phyloP scores from a whole-genome alignment of 2,113 vertebrate species.

The Tricholaema leucomelas region DNA sequence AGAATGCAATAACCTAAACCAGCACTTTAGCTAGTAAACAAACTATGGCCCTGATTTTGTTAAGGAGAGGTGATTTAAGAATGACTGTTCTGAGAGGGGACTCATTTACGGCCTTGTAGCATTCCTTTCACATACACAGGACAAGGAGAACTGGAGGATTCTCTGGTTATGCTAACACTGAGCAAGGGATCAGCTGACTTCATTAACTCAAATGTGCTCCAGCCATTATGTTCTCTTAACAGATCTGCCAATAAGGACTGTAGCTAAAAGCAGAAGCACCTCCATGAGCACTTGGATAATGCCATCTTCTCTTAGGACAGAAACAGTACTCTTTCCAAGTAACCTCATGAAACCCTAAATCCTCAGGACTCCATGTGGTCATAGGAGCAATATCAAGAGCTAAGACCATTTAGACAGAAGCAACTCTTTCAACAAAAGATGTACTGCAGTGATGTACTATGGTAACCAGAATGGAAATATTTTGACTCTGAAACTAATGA shows the following conservation, averaged over 20 bases:
- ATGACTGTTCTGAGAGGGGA: neutral
- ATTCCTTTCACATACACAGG: neutral
- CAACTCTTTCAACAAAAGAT: neutral
- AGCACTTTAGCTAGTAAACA: neutral
- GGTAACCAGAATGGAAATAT: neutral
- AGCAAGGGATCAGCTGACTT: conserved; percentile 26
- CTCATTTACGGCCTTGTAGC: neutral
- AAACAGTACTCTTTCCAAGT: neutral
- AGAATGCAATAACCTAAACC: neutral
- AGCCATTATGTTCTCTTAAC: neutral
- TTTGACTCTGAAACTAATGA: neutral
- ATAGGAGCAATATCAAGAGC: neutral
- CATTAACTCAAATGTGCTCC: conserved; percentile 4
- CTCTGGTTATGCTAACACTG: conserved; percentile 15
- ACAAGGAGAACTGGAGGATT: neutral
- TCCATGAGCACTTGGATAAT: neutral
- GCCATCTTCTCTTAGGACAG: neutral
- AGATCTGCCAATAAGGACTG: neutral
- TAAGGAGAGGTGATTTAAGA: neutral
- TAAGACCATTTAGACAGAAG: neutral
- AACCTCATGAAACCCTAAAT: neutral
- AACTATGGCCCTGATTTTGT: neutral
- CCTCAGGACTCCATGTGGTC: neutral
- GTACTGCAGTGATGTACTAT: neutral
- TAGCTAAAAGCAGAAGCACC: conserved; percentile 1